These are phyloP conservation scores for Tragelaphus imberbis DNA, from an alignment of 2,113 vertebrate genomes.

Conservation along the genomic window DNA sequence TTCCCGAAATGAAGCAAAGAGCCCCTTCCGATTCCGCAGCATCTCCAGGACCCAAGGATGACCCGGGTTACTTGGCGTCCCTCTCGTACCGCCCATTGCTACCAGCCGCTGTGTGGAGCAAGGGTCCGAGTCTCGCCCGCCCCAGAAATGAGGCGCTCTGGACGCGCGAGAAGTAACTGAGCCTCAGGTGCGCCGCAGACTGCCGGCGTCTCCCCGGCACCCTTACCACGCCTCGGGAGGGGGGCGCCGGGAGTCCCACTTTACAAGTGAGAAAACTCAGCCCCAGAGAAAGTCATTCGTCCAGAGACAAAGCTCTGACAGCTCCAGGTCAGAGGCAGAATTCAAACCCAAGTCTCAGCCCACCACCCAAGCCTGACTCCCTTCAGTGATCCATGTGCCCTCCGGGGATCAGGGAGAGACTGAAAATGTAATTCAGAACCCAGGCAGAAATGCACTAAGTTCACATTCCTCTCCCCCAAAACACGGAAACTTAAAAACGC, in stretches of 20 bases:
- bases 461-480: background rate
- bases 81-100: accelerated
- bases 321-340: background rate
- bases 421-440: background rate
- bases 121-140: accelerated
- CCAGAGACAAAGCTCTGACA: background rate
- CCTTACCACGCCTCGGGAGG: background rate
- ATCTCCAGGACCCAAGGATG: background rate
- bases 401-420: background rate
- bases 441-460: background rate
- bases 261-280: background rate
- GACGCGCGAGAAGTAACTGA: accelerated
- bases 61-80: too few species aligned
- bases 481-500: background rate
- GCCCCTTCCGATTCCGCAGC: background rate
- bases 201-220: accelerated
- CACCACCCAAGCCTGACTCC: background rate
- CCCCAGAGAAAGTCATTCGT: background rate
- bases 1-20: background rate
- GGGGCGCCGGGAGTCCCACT: background rate
- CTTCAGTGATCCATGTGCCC: accelerated
- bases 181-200: accelerated
- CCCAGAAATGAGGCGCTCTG: accelerated
- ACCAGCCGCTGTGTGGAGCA: background rate
- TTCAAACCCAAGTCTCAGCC: background rate